phyloP scores from a whole-genome alignment of 2,113 vertebrate species.

The Scolopax mira region DNA sequence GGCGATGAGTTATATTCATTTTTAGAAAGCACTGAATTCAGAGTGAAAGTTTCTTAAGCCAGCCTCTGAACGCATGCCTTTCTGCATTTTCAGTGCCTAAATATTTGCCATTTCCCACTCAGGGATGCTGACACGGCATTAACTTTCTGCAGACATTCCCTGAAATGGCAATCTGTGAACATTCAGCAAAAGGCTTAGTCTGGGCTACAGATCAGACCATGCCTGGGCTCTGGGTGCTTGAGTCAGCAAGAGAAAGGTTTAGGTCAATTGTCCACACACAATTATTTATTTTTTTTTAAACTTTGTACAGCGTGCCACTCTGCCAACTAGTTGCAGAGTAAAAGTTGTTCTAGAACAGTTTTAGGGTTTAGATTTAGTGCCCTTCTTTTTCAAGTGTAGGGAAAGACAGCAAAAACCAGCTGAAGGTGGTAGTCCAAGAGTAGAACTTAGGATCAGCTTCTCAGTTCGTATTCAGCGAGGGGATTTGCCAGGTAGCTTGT shows the following conservation, averaged over 20 bases:
- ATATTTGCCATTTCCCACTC: background rate
- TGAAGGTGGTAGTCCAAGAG: background rate
- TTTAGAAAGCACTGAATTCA: background rate
- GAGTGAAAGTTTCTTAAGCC: background rate
- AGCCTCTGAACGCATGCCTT: background rate
- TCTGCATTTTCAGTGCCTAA: background rate
- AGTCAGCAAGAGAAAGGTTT: constrained; percentile 36
- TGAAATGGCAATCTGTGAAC: constrained; percentile 19
- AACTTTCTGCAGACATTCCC: background rate
- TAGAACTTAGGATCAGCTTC: background rate
- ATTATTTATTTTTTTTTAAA: background rate
- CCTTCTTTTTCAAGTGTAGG: background rate
- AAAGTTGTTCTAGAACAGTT: background rate
- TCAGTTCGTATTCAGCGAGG: background rate
- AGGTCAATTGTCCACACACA: background rate
- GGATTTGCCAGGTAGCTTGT: background rate
- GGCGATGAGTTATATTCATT: background rate
- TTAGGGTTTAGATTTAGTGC: background rate
- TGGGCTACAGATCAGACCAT: background rate
- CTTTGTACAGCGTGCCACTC: background rate
- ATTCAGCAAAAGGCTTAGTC: constrained; percentile 1
- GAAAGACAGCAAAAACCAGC: background rate
- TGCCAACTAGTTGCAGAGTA: background rate
- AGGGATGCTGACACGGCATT: background rate
- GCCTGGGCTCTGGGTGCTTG: background rate